Conservation (phyloP, 2,888 invertebrate species). For the Torymus tubicola region DNA sequence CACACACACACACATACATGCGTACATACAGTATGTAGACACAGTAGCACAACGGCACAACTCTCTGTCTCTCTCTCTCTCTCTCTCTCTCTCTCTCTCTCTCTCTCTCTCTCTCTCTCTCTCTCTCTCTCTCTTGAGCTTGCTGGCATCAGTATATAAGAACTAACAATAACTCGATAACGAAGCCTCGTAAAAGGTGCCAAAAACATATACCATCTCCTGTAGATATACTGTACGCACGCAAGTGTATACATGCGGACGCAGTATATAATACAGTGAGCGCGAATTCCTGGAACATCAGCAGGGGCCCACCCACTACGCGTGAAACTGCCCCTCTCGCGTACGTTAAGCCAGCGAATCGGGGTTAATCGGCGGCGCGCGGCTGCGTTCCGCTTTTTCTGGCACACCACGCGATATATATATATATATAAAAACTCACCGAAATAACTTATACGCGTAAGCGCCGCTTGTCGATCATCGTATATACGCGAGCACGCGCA, state of each 20-base stretch:
- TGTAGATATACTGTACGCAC: not conserved
- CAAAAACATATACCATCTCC: slow-evolving; percentile 16
- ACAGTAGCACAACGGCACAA: no score
- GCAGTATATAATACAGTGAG: no score
- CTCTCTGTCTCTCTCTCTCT: no score
- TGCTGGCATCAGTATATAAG: not conserved
- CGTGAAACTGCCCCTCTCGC: not conserved
- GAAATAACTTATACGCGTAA: slow-evolving; percentile 27
- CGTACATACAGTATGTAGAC: no score
- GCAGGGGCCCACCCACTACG: slow-evolving; percentile 25
- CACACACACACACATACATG: no score
- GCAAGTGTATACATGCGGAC: slow-evolving; percentile 2
- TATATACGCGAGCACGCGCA: no score
- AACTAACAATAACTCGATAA: slow-evolving; percentile 27
- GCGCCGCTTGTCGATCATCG: no score
- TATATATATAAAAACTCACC: not conserved
- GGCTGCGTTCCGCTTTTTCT: not conserved
- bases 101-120: no score
- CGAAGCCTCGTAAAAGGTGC: slow-evolving; percentile 44
- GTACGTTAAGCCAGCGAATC: slow-evolving; percentile 5
- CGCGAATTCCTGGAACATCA: slow-evolving; percentile 24
- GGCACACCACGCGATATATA: not conserved
- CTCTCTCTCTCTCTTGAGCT: not conserved
- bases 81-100: no score
- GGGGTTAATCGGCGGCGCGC: slow-evolving; percentile 33